A percentile compares a stretch with the other conserved stretches of the same genome.
Evolutionary conservation across 2,797 vertebrate species (phyloP).

Genomic region (Myiotriccus ornatus): DNA sequence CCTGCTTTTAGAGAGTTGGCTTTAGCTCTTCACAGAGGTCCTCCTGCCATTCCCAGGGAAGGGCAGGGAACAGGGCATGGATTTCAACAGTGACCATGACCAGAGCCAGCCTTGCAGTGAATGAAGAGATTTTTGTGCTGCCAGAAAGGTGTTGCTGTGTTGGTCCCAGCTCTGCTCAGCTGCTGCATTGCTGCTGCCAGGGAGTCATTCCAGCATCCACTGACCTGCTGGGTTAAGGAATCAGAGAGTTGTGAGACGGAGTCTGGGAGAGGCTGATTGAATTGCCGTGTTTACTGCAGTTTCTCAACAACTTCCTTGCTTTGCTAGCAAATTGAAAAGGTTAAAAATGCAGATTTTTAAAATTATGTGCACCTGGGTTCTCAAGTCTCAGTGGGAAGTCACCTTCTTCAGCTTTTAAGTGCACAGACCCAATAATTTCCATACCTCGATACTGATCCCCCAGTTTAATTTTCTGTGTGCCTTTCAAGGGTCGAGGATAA

Average conservation of each 20-base stretch:
- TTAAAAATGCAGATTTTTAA: slow-evolving; percentile 55
- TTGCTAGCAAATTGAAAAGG: slow-evolving; percentile 59
- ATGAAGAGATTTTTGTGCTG: not conserved
- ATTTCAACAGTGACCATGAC: not conserved
- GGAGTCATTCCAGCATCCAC: not conserved
- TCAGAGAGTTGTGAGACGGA: not conserved
- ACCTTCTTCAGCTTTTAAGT: slow-evolving; percentile 48
- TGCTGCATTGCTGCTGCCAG: not conserved
- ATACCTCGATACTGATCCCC: not conserved
- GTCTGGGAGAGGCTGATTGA: slow-evolving; percentile 46
- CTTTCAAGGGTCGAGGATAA: slow-evolving; percentile 6
- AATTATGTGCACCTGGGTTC: slow-evolving; percentile 44
- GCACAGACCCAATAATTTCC: slow-evolving; percentile 29
- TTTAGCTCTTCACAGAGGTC: not conserved
- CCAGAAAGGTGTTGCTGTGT: not conserved
- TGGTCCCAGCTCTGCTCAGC: not conserved
- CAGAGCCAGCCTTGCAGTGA: not conserved
- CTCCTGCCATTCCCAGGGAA: not conserved
- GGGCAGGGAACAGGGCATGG: not conserved
- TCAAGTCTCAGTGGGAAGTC: slow-evolving; percentile 56
- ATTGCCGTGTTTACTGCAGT: slow-evolving; percentile 14
- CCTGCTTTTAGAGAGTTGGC: not conserved
- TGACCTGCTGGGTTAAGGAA: not conserved
- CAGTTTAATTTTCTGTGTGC: slow-evolving; percentile 30
- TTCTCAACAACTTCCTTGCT: slow-evolving; percentile 41